Base-by-base conservation (phyloP, 2,797 vertebrate genomes). In the Bucorvus abyssinicus region DNA sequence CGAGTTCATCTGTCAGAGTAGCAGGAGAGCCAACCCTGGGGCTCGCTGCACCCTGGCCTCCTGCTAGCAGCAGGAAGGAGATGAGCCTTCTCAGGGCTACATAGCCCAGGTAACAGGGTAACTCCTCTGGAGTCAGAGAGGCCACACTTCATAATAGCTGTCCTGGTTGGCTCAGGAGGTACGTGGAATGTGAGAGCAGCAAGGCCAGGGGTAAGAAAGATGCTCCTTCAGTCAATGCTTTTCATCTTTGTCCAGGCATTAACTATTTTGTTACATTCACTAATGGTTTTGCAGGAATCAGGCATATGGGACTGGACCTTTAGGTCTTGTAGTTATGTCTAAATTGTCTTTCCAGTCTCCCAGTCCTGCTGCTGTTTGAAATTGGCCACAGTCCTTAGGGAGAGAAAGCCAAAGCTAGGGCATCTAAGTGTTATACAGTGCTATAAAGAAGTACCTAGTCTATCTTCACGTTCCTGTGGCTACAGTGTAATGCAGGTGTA, bases 101-200 rank as follows among this genome's bases (percentile, higher is more conserved):
- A 23, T 9, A 53, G 40, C 18, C 18, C 55, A 18, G 30, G 38
- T 64, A n/a, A 26, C 29, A 69, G 45, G 22, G 23, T 26, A 49
- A 29, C 13, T 40, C 10, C n/a, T 50, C 38, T 45, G 73, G 38
- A 59, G 21, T 23, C 40, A 53, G 7, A 42, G 32, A 71, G n/a
- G 26, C 57, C 36, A 70, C 0, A 0, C 40, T 63, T 63, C 24
- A 3, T 53, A 32, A 27, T 0, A 67, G 24, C 50, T n/a, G 5
- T 52, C 27, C 59, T 56, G 19, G 4, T 7, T 71, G 53, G 29
- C 14, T 4, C 18, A 34, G 52, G 49, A 77, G 42, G 24, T 40
- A 21, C 1, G 1, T 32, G 20, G 21, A 49, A 57, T 45, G 16
- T 44, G 40, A 71, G 12, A 81, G 27, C 61, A 49, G 19, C 47